Evolutionary conservation across 35 echinoderm and acorn worm genomes (phyloP).

Genomic region (Acanthaster planci): DNA sequence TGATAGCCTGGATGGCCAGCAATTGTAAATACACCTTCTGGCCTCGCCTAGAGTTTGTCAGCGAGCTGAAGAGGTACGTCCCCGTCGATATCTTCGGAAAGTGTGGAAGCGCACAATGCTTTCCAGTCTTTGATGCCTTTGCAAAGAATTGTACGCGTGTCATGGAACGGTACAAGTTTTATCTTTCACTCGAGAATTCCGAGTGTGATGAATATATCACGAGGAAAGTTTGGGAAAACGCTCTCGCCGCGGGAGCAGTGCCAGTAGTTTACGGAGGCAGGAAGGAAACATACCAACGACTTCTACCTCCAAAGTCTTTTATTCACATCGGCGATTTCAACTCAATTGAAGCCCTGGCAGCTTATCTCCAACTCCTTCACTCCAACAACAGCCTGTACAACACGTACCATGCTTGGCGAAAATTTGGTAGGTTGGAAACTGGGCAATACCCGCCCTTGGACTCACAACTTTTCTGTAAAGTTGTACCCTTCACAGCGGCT

Average conservation of each 20-base stretch:
- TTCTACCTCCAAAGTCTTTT: conserved; percentile 80
- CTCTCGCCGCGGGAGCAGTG: conserved; percentile 60
- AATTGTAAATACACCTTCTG: conserved; percentile 85
- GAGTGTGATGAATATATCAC: conserved; percentile 92
- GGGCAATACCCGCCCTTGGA: conserved; percentile 69
- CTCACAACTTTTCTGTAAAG: conserved; percentile 51
- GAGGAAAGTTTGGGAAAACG: conserved; percentile 80
- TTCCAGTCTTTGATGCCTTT: conserved; percentile 65
- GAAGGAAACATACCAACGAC: conserved; percentile 62
- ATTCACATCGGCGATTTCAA: conserved; percentile 84
- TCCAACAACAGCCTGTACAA: conserved; percentile 84
- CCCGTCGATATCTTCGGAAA: conserved; percentile 78
- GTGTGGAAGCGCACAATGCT: conserved; percentile 72
- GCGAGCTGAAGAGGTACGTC: conserved; percentile 57
- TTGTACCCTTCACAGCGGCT: conserved; percentile 31
- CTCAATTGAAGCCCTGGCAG: conserved; percentile 54
- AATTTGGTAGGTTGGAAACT: conserved; percentile 44
- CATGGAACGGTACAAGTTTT: conserved; percentile 72
- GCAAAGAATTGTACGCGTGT: conserved; percentile 67
- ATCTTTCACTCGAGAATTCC: conserved; percentile 79
- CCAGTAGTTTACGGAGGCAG: conserved; percentile 83
- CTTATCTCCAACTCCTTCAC: conserved; percentile 71
- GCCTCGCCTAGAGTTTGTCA: conserved; percentile 73
- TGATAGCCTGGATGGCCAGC: conserved; percentile 84
- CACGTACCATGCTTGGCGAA: conserved; percentile 71